Conservation (phyloP, 2,888 invertebrate species). For the Coleophora deauratella region DNA sequence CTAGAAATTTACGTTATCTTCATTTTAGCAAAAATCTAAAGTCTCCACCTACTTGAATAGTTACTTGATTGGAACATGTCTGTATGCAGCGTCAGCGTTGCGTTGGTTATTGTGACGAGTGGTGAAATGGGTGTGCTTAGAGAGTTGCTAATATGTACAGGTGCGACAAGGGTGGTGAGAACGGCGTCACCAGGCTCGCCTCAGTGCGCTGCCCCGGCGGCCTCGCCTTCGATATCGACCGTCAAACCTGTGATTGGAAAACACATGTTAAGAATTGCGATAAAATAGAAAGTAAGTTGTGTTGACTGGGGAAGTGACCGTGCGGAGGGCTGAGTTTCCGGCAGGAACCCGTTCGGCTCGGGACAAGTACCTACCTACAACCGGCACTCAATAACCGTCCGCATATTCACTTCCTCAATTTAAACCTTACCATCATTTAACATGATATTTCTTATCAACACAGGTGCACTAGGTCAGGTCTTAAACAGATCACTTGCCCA, state of each 20-base stretch:
- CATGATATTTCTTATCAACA: constrained; percentile 72
- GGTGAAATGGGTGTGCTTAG: constrained; percentile 27
- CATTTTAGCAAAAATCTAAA: too few species aligned
- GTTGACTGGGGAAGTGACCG: constrained; percentile 53
- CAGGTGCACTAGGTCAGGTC: constrained; percentile 96
- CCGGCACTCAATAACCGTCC: constrained; percentile 47
- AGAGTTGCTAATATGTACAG: constrained; percentile 77
- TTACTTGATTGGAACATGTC: too few species aligned
- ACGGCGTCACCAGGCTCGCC: constrained; percentile 89
- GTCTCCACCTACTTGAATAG: too few species aligned
- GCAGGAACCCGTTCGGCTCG: constrained; percentile 27
- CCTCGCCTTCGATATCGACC: constrained; percentile 94
- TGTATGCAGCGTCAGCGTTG: too few species aligned
- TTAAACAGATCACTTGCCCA: constrained; percentile 97
- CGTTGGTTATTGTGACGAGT: too few species aligned
- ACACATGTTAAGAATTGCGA: constrained; percentile 97
- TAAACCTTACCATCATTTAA: constrained; percentile 51
- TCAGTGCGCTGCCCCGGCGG: constrained; percentile 92
- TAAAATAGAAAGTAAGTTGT: constrained; percentile 92
- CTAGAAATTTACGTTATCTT: too few species aligned
- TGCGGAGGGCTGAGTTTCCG: constrained; percentile 61
- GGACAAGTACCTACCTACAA: constrained; percentile 27
- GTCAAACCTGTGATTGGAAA: constrained; percentile 98
- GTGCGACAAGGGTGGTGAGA: constrained; percentile 94
- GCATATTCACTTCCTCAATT: constrained; percentile 55